phyloP scores from a whole-genome alignment of 2,113 vertebrate genomes.

The Zosterops hypoxanthus region DNA sequence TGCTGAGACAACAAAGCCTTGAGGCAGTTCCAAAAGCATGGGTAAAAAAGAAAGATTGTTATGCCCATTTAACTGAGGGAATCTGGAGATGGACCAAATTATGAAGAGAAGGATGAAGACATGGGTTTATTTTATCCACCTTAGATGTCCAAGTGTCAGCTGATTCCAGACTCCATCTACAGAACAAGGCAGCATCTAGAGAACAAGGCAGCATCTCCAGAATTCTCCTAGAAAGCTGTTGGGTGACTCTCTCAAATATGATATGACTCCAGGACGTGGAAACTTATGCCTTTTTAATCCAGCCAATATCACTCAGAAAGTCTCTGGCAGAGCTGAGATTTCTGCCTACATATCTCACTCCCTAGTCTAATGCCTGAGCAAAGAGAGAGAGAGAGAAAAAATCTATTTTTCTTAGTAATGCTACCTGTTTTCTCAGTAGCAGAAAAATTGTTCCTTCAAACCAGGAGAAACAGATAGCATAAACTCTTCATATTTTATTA shows the following conservation, averaged over 20 bases:
- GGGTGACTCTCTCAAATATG: not conserved
- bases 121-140: not conserved
- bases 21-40: not conserved
- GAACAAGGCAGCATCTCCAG: not conserved
- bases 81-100: not conserved
- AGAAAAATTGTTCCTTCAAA: slow-evolving; percentile 26
- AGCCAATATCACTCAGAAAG: not conserved
- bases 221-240: not conserved
- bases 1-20: not conserved
- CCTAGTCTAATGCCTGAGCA: not conserved
- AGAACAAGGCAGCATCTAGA: not conserved
- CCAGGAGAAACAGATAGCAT: slow-evolving; percentile 6
- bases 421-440: not conserved
- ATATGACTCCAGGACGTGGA: not conserved
- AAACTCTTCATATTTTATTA: slow-evolving; percentile 58
- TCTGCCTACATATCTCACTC: not conserved
- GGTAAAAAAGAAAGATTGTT: not conserved
- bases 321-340: not conserved
- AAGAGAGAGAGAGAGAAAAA: not conserved
- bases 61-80: not conserved
- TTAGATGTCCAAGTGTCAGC: not conserved
- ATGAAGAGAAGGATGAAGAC: not conserved
- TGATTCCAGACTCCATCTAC: not conserved
- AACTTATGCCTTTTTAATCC: not conserved
- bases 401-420: not conserved